Evolutionary conservation across 2,113 vertebrate species (phyloP).

Genomic region (Cyanocitta stelleri): DNA sequence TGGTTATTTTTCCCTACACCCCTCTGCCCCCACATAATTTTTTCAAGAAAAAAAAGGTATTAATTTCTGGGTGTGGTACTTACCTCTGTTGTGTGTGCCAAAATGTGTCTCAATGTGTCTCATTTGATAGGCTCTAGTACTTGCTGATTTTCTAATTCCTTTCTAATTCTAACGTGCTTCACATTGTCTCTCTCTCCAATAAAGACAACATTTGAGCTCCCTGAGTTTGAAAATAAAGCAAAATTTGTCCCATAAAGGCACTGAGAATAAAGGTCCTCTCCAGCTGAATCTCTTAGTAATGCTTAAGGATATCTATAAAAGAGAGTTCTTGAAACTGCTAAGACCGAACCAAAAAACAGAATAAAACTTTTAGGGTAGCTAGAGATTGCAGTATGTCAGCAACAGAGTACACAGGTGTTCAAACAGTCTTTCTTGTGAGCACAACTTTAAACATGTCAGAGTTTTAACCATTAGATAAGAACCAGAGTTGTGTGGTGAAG

Average conservation of each 20-base stretch:
- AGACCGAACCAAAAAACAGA: neutral
- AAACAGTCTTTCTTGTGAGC: neutral
- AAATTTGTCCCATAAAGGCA: neutral
- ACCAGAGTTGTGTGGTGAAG: neutral
- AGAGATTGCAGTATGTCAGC: neutral
- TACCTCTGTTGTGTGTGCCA: neutral
- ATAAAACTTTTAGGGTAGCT: neutral
- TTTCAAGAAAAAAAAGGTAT: neutral
- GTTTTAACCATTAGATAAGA: constrained; percentile 7
- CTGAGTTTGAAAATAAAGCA: neutral
- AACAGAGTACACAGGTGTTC: neutral
- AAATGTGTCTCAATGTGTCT: neutral
- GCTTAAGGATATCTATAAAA: neutral
- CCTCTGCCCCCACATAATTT: neutral
- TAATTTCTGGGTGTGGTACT: neutral
- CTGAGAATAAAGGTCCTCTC: neutral
- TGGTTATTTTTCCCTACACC: neutral
- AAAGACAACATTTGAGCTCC: neutral
- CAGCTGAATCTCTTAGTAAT: neutral
- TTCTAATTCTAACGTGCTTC: neutral
- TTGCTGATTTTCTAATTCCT: neutral
- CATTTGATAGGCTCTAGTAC: accelerated
- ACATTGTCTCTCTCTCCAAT: neutral
- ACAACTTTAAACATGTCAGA: neutral
- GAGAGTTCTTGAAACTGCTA: neutral